Conservation (phyloP, 2,888 invertebrate species). For the Melanostoma mellinum region DNA sequence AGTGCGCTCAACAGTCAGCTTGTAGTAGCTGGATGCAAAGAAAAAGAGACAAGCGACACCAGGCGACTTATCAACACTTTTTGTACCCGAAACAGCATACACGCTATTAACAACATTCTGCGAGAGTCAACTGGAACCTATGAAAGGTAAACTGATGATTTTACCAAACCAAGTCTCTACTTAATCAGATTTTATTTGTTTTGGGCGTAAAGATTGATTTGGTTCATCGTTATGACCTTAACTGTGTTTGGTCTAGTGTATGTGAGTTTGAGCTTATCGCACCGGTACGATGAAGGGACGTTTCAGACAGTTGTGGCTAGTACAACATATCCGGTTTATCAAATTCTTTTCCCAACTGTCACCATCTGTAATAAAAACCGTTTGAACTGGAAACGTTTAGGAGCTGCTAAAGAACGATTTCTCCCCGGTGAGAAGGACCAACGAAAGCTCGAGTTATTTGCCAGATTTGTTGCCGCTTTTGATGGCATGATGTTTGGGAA, state of each 20-base stretch:
- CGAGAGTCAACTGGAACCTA: constrained; percentile 70
- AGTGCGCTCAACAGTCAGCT: constrained; percentile 52
- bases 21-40: background rate
- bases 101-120: constrained; percentile 78
- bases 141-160: constrained; percentile 71
- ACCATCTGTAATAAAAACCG: constrained; percentile 80
- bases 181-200: background rate
- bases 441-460: constrained; percentile 76
- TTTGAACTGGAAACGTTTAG: constrained; percentile 79
- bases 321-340: constrained; percentile 79
- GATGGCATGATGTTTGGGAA: constrained; percentile 78
- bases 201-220: constrained; percentile 75
- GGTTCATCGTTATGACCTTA: constrained; percentile 77
- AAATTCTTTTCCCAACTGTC: constrained; percentile 79
- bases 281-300: constrained; percentile 78
- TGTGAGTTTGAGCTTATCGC: constrained; percentile 78
- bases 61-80: constrained; percentile 76
- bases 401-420: constrained; percentile 76
- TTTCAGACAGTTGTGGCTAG: constrained; percentile 80
- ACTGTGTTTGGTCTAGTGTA: constrained; percentile 79
- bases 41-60: background rate
- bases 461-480: constrained; percentile 76
- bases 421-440: constrained; percentile 74
- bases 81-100: constrained; percentile 78
- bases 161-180: no score